Base-by-base conservation (phyloP, 2,797 vertebrate species). In the Phylloscopus collybita region DNA sequence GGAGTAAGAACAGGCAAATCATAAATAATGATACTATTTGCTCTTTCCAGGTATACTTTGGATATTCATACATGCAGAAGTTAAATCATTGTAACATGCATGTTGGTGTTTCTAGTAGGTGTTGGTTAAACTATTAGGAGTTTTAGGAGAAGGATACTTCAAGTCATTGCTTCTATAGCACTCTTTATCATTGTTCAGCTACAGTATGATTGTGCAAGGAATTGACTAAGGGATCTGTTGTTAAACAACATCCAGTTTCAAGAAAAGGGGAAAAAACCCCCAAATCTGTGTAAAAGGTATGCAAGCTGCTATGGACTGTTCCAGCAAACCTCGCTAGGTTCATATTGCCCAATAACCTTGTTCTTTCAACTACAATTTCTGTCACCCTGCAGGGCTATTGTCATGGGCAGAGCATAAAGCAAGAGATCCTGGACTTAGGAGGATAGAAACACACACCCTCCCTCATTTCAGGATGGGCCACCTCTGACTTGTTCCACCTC, bases 211-310 rank as follows among this genome's bases (percentile, higher is more conserved):
- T 71, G 34, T 61, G 11, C 30, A 80, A 80, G 20, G n/a, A 81
- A 62, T 2, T 53, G 6, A 38, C 15, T 27, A 16, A 57, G 5
- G 11, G 9, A 62, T 19, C 22, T 60, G 27, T 21, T 72, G 16
- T 50, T 57, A 66, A 90, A 70, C 11, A 20, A 60, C 4, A 27
- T 9, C 14, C 1, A 3, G 4, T n/a, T 11, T 49, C 25, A 76
- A 67, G 26, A 4, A 45, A 64, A 36, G 23, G 4, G 7, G 8
- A 15, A 0, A 8, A 67, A 49, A 10, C 0, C 1, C 12, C 15
- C 13, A 29, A 21, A 66, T 50, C 13, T 15, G 5, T 17, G 8
- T 60, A 50, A 69, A 49, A 93, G 11, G 2, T 40, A 23, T 26
- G 5, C 10, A 57, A n/a, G n/a, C 59, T 81, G 38, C 16, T 66